Evolutionary conservation across 2,888 invertebrate genomes (phyloP).

Genomic region (Oxycera nigricornis): DNA sequence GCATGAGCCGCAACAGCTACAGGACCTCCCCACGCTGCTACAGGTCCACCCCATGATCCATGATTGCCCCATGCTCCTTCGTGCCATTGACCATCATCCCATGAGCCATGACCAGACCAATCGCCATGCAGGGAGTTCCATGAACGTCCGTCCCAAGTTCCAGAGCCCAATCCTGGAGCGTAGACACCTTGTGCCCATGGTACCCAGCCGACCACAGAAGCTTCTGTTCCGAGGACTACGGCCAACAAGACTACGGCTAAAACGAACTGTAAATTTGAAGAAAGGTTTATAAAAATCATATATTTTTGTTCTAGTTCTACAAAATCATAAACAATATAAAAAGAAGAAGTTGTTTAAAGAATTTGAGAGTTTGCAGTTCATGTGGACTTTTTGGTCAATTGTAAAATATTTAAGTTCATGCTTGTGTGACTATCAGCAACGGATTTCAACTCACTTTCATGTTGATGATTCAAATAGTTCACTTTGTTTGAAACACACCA

Average conservation of each 20-base stretch:
- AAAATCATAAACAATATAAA: too few relatives aligned
- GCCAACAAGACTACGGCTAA: conserved; percentile 55
- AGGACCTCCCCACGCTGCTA: conserved; percentile 43
- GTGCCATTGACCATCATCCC: conserved; percentile 29
- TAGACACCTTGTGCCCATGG: conserved; percentile 37
- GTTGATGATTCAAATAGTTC: conserved; percentile 1
- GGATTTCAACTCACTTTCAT: conserved; percentile 28
- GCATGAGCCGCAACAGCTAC: neutral
- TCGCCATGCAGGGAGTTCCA: conserved; percentile 39
- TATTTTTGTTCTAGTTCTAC: too few relatives aligned
- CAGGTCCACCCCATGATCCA: conserved; percentile 7
- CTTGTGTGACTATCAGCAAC: too few relatives aligned
- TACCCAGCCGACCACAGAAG: conserved; percentile 48
- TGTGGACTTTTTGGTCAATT: too few relatives aligned
- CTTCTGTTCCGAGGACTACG: conserved; percentile 48
- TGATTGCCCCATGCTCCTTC: conserved; percentile 47
- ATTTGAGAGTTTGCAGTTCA: too few relatives aligned
- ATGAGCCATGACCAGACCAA: conserved; percentile 41
- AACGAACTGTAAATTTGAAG: conserved; percentile 51
- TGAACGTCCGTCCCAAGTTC: conserved; percentile 7
- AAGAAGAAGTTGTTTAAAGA: too few relatives aligned
- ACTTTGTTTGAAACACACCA: conserved; percentile 10
- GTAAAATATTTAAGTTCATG: too few relatives aligned
- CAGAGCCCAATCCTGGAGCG: conserved; percentile 39
- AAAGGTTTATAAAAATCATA: neutral